A percentile compares a stretch with the other conserved stretches of the same genome.
phyloP scores from a whole-genome alignment of 2,888 invertebrate species.

The Nineta flava region DNA sequence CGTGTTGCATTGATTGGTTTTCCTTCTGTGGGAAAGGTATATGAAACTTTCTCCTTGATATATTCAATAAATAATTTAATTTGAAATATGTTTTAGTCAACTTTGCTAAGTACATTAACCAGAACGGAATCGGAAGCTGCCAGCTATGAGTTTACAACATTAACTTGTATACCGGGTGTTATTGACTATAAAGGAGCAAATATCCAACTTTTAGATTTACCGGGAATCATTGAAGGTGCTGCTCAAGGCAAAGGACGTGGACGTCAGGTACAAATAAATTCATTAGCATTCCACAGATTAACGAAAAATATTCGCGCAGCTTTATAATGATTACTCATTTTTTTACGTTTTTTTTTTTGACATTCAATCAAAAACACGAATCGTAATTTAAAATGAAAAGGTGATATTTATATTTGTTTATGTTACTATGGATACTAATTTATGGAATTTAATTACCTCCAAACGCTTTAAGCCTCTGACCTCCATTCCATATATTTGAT shows the following conservation, averaged over 20 bases:
- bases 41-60: conserved; percentile 10
- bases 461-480: too few relatives aligned
- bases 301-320: not conserved
- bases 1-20: conserved; percentile 95
- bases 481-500: too few relatives aligned
- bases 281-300: too few relatives aligned
- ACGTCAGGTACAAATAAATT: conserved; percentile 5
- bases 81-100: conserved; percentile 47
- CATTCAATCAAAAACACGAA: too few relatives aligned
- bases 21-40: conserved; percentile 91
- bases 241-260: conserved; percentile 48
- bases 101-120: conserved; percentile 85
- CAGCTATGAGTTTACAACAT: conserved; percentile 95
- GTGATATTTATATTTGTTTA: too few relatives aligned
- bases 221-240: conserved; percentile 99
- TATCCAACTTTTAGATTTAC: conserved; percentile 94
- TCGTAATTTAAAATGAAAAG: too few relatives aligned
- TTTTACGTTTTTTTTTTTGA: too few relatives aligned
- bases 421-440: too few relatives aligned
- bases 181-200: conserved; percentile 98
- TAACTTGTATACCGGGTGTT: conserved; percentile 98
- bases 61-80: not conserved
- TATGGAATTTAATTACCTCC: too few relatives aligned
- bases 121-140: conserved; percentile 95
- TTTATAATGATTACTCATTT: not conserved